These are phyloP conservation scores for Gephyroberyx darwinii DNA, from an alignment of 2,797 vertebrate genomes.

Conservation along the genomic window DNA sequence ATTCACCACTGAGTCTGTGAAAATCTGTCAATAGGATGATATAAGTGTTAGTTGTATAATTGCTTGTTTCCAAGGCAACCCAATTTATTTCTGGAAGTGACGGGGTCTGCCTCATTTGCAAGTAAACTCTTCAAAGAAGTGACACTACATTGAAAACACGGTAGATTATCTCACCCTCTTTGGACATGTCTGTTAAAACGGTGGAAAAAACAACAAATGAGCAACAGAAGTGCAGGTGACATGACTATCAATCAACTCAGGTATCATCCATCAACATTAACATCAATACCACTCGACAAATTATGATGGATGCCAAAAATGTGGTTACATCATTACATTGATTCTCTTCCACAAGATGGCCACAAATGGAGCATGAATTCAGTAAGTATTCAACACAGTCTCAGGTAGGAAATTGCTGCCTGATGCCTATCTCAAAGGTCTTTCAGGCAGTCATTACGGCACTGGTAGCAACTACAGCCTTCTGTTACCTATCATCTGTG, in stretches of 20 bases:
- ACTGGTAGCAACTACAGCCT: slow-evolving; percentile 27
- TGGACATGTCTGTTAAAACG: not conserved
- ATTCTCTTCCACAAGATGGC: slow-evolving; percentile 35
- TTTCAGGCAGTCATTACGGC: slow-evolving; percentile 34
- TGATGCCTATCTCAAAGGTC: slow-evolving; percentile 40
- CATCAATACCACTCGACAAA: slow-evolving; percentile 41
- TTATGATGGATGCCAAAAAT: slow-evolving; percentile 63
- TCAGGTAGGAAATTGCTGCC: slow-evolving; percentile 39
- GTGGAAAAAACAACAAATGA: slow-evolving; percentile 24
- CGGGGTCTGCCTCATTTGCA: slow-evolving; percentile 29
- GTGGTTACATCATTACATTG: slow-evolving; percentile 48
- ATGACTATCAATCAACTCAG: slow-evolving; percentile 58
- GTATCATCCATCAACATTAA: slow-evolving; percentile 60
- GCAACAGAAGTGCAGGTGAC: slow-evolving; percentile 35
- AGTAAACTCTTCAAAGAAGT: slow-evolving; percentile 47
- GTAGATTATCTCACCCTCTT: slow-evolving; percentile 40
- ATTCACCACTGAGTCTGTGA: slow-evolving; percentile 20
- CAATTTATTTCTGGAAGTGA: slow-evolving; percentile 43
- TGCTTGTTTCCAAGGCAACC: slow-evolving; percentile 57
- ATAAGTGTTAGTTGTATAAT: slow-evolving; percentile 37
- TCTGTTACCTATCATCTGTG: slow-evolving; percentile 49
- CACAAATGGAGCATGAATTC: slow-evolving; percentile 41
- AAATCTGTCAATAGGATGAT: slow-evolving; percentile 35
- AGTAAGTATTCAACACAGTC: slow-evolving; percentile 36
- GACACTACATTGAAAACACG: slow-evolving; percentile 37